phyloP scores from a whole-genome alignment of 2,797 vertebrate species.

The Nothura maculosa region DNA sequence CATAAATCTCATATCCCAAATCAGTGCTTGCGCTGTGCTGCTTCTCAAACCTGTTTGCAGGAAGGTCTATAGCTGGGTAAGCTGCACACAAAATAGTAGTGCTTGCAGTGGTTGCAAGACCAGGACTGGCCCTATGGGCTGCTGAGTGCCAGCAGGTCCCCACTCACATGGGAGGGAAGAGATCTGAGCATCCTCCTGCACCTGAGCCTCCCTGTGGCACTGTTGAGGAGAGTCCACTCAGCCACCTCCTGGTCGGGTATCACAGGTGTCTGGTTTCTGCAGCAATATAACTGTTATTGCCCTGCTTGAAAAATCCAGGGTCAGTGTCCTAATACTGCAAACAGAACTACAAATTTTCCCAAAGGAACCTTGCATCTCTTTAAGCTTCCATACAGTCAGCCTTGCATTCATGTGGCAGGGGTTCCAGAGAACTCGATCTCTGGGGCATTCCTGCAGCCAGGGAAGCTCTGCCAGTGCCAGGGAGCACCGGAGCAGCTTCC shows the following conservation, averaged over 20 bases:
- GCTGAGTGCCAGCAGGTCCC: background rate
- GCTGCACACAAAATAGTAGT: background rate
- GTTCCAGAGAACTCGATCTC: background rate
- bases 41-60: background rate
- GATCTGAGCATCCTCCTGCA: background rate
- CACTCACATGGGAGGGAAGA: background rate
- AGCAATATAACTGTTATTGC: background rate
- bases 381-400: background rate
- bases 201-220: background rate
- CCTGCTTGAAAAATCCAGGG: background rate
- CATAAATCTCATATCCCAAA: background rate
- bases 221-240: constrained; percentile 1
- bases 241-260: background rate
- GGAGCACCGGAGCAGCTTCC: background rate
- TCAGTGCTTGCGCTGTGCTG: background rate
- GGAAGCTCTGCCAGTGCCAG: background rate
- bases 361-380: background rate
- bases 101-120: background rate
- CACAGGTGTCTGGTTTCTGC: constrained; percentile 20
- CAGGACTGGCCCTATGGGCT: background rate
- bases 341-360: background rate
- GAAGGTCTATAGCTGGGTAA: background rate
- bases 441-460: background rate
- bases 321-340: constrained; percentile 15
- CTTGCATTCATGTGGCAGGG: background rate